phyloP scores from a whole-genome alignment of 92 coral and sea anemone species.

The Actinernus sp. region DNA sequence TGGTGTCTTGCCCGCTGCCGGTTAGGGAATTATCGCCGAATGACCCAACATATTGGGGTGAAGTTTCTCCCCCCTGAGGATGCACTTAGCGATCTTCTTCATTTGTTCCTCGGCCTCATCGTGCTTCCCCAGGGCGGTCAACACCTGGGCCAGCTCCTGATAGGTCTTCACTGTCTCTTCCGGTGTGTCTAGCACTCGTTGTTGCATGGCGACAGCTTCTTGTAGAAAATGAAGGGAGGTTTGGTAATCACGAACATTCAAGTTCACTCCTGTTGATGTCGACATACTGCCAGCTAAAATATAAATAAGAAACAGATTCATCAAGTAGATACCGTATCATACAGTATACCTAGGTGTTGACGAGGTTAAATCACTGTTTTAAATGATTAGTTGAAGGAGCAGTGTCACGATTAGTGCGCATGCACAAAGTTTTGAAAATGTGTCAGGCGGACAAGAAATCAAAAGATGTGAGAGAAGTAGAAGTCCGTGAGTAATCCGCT shows the following conservation, averaged over 20 bases:
- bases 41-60: too few relatives aligned
- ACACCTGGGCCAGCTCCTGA: constrained; percentile 7
- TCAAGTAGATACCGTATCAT: too few relatives aligned
- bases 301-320: neutral
- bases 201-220: constrained; percentile 21
- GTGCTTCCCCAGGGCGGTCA: constrained; percentile 9
- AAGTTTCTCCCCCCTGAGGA: neutral
- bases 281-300: neutral
- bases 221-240: constrained; percentile 2
- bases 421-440: too few relatives aligned
- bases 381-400: too few relatives aligned
- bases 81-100: neutral
- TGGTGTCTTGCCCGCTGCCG: too few relatives aligned
- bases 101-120: constrained; percentile 6
- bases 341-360: too few relatives aligned
- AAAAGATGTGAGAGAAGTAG: too few relatives aligned
- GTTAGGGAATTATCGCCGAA: too few relatives aligned
- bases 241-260: neutral
- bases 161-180: constrained; percentile 11
- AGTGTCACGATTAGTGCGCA: too few relatives aligned
- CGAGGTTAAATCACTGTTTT: too few relatives aligned
- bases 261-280: neutral
- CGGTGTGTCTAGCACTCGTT: constrained; percentile 7
- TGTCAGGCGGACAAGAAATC: too few relatives aligned
- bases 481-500: too few relatives aligned